Evolutionary conservation across 2,113 vertebrate species (phyloP), one percentile per base, ranked within the genome.

Genomic region (Salvelinus sp.): DNA sequence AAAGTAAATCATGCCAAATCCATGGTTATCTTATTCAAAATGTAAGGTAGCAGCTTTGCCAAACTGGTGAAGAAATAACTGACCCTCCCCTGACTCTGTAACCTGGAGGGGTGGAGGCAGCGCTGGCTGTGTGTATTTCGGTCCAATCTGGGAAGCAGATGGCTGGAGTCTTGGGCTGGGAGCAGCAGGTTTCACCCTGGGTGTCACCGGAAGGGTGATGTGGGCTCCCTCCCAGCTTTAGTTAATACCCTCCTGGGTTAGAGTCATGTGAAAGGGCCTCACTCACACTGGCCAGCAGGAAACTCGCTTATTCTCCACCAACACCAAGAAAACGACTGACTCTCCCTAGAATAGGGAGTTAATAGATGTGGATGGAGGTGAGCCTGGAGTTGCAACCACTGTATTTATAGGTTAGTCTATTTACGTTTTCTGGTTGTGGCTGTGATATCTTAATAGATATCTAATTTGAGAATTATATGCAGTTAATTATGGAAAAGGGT

Each of bases 71-170:
- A 84, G 83, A 82, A 83, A 86, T 73, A 82, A 74, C 81, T 93
- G 93, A 92, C 92, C 95, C 95, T 94, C 79, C 82, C 84, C 92
- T 93, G 92, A 93, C 88, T 91, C 93, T 72, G 90, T 91, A 91
- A 95, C 95, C 95, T 93, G 91, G 87, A 93, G 94, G 92, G 91
- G 93, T 87, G 92, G 90, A 90, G 91, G 92, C 91, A 90, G 92
- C 81, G 76, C 92, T 94, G 85, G 91, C 88, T 91, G 90, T 88
- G 88, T 89, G 86, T 81, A 87, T 90, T 87, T 86, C 82, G 79
- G 74, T 81, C 83, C 92, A 92, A 91, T 92, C 91, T 93, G 92
- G 86, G 87, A 88, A 91, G 88, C 95, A 96, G 95, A 97, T 94
- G 93, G 93, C 89, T 88, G 80, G 78, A 88, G 89, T 89, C 91